Evolutionary conservation across 2,797 vertebrate genomes (phyloP), one percentile per base, ranked within the genome.

Genomic region (Pterois miles): DNA sequence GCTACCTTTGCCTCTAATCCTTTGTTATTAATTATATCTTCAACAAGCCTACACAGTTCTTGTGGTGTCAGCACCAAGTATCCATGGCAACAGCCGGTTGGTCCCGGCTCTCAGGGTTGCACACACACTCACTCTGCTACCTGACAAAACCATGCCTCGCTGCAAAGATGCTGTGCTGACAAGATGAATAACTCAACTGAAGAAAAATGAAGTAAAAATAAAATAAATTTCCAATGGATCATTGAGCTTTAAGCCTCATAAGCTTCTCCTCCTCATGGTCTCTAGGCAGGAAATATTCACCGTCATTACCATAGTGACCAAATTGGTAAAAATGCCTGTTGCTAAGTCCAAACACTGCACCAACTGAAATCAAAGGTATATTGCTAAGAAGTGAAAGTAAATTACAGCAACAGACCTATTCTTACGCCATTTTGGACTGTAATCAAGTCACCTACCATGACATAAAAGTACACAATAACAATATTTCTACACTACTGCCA

Each of bases 1-100:
- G 88, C 84, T 91, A 93, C 89, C 89, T 91, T 90, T 92, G 88
- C 91, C 82, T 91, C 89, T 93, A 94, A 95, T 93, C 92, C 91
- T 94, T 94, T 94, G 92, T 93, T 95, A 94, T 94, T 95, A 95
- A 96, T 95, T 94, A 94, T 92, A 93, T 95, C 92, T 94, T 93
- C 92, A 93, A 95, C 92, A 92, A 94, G 93, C 93, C 93, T 94
- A 92, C 92, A 94, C 91, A 91, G 90, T 94, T 94, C 92, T 93
- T 89, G 90, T 93, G 85, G 93, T 93, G 91, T 95, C 92, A 90
- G 92, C 91, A 84, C 87, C 10, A 23, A 68, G 94, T 96, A 93
- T 94, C 95, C 95, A 95, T 95, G 91, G 95, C 91, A 96, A 96
- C 95, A 92, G 91, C 89, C 86, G 31, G 90, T 90, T 89, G 88